Base-by-base conservation (phyloP, 1,140 invertebrate genomes). In the Leptopilina boulardi region DNA sequence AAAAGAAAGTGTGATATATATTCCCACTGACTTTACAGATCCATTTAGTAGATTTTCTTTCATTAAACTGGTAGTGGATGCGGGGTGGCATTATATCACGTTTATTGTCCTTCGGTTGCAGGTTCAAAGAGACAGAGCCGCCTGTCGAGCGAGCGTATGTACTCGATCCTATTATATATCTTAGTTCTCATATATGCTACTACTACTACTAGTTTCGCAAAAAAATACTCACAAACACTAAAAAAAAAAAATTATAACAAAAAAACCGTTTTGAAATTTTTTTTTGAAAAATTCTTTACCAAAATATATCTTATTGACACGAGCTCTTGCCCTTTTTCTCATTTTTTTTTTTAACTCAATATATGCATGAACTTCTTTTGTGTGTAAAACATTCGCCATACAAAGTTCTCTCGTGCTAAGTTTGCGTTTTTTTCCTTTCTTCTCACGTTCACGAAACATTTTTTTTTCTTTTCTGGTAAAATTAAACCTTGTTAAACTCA, bases 121-220 rank as follows among this genome's bases (percentile, higher is more conserved):
- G 95, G 94, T 96, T 96, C 94, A 96, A 96, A 95, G 95, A 96
- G 92, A 94, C 94, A 89, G 95, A 96, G 93, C 94, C 94, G 90
- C 94, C 95, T 90, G 92, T 96, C 93, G 95, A 96, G 92, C 93
- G 95, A 95, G 94, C 95, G 95, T 96, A 96, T 94, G 95, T 96
- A 96, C 92, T 91, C 89, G 90, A 90, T 90, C 86, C 85, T 91
- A 87, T 88, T 91, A 89, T 87, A 80, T 90, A 82, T 85, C 86
- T 79, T 83, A 75, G 83, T 66, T 38, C 79, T 80, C 71, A 82
- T 80, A 74, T 82, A 72, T 79, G 13, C 18, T 26, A 59, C 70
- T 83, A 79, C 75, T 80, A 18, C 18, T 26, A 59, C 70, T 83
- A 79, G 80, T 78, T 83, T 78, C 77, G 76, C 80, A 38, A 38